Percentiles rank a stretch among this genome's conserved stretches.
phyloP scores from a whole-genome alignment of 1,140 invertebrate species.

The Drosophila sp. region DNA sequence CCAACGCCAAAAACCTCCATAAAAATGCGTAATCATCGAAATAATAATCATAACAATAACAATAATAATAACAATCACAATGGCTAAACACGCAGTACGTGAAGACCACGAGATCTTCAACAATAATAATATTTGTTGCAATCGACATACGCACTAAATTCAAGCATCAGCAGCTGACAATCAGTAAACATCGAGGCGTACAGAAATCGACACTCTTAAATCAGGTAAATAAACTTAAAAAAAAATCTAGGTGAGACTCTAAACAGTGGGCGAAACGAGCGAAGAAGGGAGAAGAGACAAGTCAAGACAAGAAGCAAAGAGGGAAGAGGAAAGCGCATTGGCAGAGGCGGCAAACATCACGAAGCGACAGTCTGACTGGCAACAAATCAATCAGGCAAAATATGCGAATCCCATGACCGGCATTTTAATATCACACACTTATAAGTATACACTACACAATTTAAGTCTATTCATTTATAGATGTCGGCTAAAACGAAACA shows the following conservation, averaged over 20 bases:
- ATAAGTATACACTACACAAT: neutral
- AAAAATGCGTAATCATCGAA: slow-evolving; percentile 71
- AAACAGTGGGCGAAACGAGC: neutral
- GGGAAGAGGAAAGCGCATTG: slow-evolving; percentile 10
- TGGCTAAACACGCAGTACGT: slow-evolving; percentile 50
- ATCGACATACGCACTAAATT: slow-evolving; percentile 3
- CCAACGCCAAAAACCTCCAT: slow-evolving; percentile 33
- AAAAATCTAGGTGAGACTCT: slow-evolving; percentile 45
- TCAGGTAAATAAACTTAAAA: slow-evolving; percentile 38
- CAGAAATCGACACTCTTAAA: slow-evolving; percentile 34
- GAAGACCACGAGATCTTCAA: slow-evolving; percentile 52
- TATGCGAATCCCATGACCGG: slow-evolving; percentile 57
- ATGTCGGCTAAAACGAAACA: too few relatives aligned
- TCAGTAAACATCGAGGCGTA: slow-evolving; percentile 46
- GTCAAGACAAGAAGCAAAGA: neutral
- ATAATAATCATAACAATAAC: slow-evolving; percentile 41
- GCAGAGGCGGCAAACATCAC: slow-evolving; percentile 38
- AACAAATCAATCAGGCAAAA: slow-evolving; percentile 75
- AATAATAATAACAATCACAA: slow-evolving; percentile 31
- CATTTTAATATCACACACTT: slow-evolving; percentile 67
- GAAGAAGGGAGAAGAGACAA: neutral
- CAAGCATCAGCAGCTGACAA: slow-evolving; percentile 57
- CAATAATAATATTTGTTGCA: slow-evolving; percentile 53
- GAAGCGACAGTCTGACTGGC: slow-evolving; percentile 20
- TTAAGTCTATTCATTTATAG: too few relatives aligned